A percentile compares a stretch with the other conserved stretches of the same genome.
Conservation (phyloP, 2,888 invertebrate genomes). For the Leptothorax acervorum region DNA sequence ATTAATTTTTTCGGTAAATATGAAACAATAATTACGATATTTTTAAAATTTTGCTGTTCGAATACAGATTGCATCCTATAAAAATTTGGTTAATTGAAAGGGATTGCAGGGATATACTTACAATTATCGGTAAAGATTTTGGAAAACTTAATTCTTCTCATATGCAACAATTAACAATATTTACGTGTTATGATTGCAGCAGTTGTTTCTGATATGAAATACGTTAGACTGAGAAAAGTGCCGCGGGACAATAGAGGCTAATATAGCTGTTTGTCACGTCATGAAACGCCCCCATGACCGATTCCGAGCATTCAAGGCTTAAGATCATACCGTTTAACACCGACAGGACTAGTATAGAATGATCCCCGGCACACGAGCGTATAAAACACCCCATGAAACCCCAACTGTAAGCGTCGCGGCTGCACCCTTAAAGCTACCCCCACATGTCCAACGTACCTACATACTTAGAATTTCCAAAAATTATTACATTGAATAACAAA, state of each 20-base stretch:
- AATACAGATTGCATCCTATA: background rate
- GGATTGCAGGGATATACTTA: background rate
- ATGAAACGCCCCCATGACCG: conserved; percentile 56
- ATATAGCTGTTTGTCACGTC: conserved; percentile 70
- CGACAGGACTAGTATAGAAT: conserved; percentile 62
- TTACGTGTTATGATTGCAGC: background rate
- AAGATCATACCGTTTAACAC: conserved; percentile 81
- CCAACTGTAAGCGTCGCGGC: conserved; percentile 79
- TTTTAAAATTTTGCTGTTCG: background rate
- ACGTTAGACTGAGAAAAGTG: conserved; percentile 30
- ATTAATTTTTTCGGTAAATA: background rate
- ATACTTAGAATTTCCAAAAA: background rate
- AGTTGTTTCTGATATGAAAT: conserved; percentile 17
- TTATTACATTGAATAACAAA: background rate
- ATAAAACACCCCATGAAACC: conserved; percentile 81
- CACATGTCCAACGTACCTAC: background rate
- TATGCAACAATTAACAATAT: background rate
- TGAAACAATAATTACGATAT: background rate
- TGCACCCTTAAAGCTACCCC: conserved; percentile 64
- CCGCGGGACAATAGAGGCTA: conserved; percentile 52
- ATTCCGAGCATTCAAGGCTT: conserved; percentile 74
- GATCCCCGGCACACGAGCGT: conserved; percentile 75
- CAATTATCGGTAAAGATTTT: background rate
- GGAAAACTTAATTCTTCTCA: background rate
- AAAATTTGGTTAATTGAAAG: background rate